Evolutionary conservation across 2,888 invertebrate genomes (phyloP).

Genomic region (Tetheella fluctuosa): DNA sequence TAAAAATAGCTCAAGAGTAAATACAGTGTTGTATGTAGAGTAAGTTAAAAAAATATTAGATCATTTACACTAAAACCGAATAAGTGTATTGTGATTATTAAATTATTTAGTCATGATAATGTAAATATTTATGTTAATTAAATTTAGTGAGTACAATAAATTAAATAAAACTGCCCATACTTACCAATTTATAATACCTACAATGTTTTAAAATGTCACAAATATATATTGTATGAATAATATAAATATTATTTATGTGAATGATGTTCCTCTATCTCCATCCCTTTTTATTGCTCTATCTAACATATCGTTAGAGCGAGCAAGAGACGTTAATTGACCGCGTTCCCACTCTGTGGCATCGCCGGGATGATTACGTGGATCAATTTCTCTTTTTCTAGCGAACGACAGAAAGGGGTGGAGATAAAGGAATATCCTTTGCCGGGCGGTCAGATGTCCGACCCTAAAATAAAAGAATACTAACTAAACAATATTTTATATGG

Average conservation of each 20-base stretch:
- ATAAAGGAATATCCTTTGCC: no score
- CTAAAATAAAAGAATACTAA: background rate
- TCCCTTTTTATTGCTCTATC: no score
- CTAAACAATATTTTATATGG: background rate
- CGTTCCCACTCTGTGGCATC: no score
- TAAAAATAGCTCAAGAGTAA: background rate
- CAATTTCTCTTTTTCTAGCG: no score
- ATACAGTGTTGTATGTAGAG: background rate
- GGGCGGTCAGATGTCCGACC: no score
- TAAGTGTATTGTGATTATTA: background rate
- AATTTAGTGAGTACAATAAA: slow-evolving; percentile 18
- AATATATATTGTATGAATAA: background rate
- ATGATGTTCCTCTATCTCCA: no score
- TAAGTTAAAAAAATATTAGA: background rate
- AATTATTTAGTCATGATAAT: slow-evolving; percentile 11
- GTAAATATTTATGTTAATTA: background rate
- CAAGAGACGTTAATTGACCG: no score
- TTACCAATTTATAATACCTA: slow-evolving; percentile 8
- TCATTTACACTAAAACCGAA: background rate
- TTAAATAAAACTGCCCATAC: slow-evolving; percentile 8
- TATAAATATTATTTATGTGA: background rate
- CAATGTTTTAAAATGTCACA: background rate
- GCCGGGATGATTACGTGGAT: no score
- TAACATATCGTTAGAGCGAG: no score
- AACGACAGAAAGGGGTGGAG: no score